Evolutionary conservation across 2,113 vertebrate species (phyloP), one percentile per base, ranked within the genome.

Genomic region (Tychaedon coryphoeus): DNA sequence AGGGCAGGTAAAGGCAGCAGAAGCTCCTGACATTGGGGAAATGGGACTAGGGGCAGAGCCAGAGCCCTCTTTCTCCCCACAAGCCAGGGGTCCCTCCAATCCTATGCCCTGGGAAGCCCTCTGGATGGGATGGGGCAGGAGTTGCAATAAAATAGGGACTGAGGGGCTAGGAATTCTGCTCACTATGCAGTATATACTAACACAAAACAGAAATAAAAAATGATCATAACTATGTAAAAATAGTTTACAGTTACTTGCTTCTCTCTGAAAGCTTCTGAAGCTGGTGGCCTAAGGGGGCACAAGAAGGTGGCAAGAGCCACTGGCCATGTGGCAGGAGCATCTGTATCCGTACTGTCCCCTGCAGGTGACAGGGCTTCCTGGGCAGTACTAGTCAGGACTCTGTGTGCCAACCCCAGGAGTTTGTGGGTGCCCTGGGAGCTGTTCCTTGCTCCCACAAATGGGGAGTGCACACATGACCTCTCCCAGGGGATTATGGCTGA

Each of bases 1-100:
- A 94, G 70, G 26, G 45, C 66, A 85, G 91, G 84, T 73, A 86
- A 95, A 95, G 72, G 92, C 88, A 84, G 76, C 61, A 86, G 87
- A 75, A 87, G 12, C 88, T 88, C 47, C 76, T 2, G 4, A 58
- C 1, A 0, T 1, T 69, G 56, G 36, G 61, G 69, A 87, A 72
- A 78, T 43, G 54, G 65, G 40, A 45, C 51, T 70, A 43, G 33
- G 40, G 28, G 5, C 24, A 89, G 65, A 87, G 24, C 9, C 50
- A 77, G 56, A 53, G 17, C 4, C 9, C 19, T 50, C 36, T 54
- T 79, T 77, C 16, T 38, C 8, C 38, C 51, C 1, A 1, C 14
- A 81, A 45, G 2, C 6, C 2, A 6, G 22, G 15, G 10, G 1
- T 33, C 50, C 28, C 54, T 82, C 45, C 13, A 28, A 2, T 57